Percentiles rank a stretch among this genome's conserved stretches.
These are phyloP conservation scores for Drosophila gunungcola DNA, from an alignment of 1,140 invertebrate genomes.

Conservation along the genomic window DNA sequence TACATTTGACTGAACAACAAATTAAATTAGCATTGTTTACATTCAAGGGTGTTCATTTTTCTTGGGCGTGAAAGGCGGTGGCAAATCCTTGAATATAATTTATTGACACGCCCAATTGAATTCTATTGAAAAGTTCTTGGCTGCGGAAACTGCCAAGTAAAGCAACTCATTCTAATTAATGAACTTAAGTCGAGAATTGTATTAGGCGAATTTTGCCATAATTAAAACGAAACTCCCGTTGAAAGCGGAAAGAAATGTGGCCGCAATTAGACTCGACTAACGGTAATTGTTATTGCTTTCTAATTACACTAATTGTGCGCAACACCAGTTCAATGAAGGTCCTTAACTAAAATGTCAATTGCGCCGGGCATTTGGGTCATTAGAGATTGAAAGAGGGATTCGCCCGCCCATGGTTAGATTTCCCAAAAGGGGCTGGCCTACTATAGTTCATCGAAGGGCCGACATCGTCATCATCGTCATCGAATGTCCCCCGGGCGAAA, in stretches of 20 bases:
- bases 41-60: constrained; percentile 12
- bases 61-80: background rate
- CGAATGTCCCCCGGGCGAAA: constrained; percentile 45
- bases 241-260: constrained; percentile 33
- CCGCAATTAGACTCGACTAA: constrained; percentile 50
- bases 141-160: constrained; percentile 41
- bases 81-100: constrained; percentile 52
- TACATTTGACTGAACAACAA: constrained; percentile 60
- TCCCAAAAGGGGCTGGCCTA: constrained; percentile 21
- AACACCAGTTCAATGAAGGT: constrained; percentile 66
- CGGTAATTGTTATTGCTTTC: constrained; percentile 81
- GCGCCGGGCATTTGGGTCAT: constrained; percentile 66
- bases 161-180: constrained; percentile 46
- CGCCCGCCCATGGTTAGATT: constrained; percentile 13
- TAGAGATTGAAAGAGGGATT: constrained; percentile 51
- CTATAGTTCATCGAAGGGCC: constrained; percentile 54
- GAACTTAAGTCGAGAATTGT: constrained; percentile 67
- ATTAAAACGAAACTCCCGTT: constrained; percentile 44
- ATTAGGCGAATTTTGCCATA: constrained; percentile 60
- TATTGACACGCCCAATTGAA: constrained; percentile 62
- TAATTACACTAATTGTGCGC: constrained; percentile 74
- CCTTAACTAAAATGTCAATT: constrained; percentile 82
- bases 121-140: constrained; percentile 28
- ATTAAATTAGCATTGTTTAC: constrained; percentile 68
- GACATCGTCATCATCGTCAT: constrained; percentile 24